Evolutionary conservation across 2,888 invertebrate genomes (phyloP), one percentile per base, ranked within the genome.

Genomic region (Aphelenchoides bicaudatus): DNA sequence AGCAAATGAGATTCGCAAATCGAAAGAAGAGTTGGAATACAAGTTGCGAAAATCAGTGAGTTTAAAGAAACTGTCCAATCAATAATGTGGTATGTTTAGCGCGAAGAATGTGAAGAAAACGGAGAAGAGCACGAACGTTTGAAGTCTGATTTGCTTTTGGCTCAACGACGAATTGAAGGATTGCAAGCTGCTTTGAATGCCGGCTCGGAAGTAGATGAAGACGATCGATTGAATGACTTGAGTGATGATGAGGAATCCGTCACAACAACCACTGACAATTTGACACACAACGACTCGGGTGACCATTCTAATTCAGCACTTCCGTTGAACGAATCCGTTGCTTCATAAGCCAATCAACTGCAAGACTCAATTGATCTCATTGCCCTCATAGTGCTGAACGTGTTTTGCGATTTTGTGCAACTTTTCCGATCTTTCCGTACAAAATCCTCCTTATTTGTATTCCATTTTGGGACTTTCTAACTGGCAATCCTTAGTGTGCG

Each of bases 161-260:
- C 93, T 3, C 84, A 91, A 59, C 86, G 91, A 65, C 85, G 93
- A 61, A 91, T 92, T 70, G 87, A 90, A 47, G 91, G 91, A 78
- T 83, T 94, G 65, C 23, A 51, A 23, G 52, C 52, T 19, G 52
- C 52, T 51, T 29, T 51, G 13, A 51, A 51, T 30, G 16, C 52
- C 25, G 37, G 29, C 19, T 19, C 16, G 39, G 59, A 59, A 19
- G 19, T 38, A n/a, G 52, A 51, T 2, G 19, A 23, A 2, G 19
- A 34, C 37, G 52, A 51, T 34, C 34, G 34, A 34, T 34, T 34
- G 34, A 34, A 34, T 13, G 13, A 34, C 34, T 13, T 34, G 34
- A 13, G 34, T 13, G 34, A 13, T 34, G 34, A 34, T 34, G 34
- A 16, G 13, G 16, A 13, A 34, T 13, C 34, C 34, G 13, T 34